These are phyloP conservation scores for Protobothrops mucrosquamatus DNA, from an alignment of 2,113 vertebrate species.

Conservation along the genomic window DNA sequence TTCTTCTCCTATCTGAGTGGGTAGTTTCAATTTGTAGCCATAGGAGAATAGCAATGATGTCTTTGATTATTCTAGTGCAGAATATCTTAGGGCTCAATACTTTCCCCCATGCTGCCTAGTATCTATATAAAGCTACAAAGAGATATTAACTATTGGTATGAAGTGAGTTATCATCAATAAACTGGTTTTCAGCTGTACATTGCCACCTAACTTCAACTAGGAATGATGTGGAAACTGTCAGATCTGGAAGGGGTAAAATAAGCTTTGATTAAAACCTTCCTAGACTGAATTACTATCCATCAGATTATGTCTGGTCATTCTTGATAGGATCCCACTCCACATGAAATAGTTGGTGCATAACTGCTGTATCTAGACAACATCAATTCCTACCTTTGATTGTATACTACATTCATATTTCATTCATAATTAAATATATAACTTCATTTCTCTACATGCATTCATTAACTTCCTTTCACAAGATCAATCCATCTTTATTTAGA, in stretches of 20 bases:
- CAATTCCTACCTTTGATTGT: neutral
- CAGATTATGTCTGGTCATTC: neutral
- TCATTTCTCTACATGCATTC: neutral
- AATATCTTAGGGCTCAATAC: neutral
- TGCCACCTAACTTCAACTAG: neutral
- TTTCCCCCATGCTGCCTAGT: neutral
- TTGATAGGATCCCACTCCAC: neutral
- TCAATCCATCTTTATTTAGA: neutral
- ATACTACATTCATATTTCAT: neutral
- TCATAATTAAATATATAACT: neutral
- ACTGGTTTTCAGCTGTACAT: neutral
- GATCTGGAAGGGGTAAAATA: neutral
- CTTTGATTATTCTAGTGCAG: neutral
- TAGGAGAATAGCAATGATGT: neutral
- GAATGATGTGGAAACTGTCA: neutral
- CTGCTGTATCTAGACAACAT: neutral
- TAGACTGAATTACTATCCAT: neutral
- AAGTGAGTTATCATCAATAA: neutral
- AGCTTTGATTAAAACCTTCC: neutral
- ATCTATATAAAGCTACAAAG: neutral
- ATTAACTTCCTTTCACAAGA: neutral
- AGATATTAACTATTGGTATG: neutral
- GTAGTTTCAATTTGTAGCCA: neutral
- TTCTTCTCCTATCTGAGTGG: neutral
- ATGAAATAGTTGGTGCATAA: neutral